These are phyloP conservation scores for Myotis davidii DNA, from an alignment of 2,113 vertebrate genomes.

Conservation along the genomic window DNA sequence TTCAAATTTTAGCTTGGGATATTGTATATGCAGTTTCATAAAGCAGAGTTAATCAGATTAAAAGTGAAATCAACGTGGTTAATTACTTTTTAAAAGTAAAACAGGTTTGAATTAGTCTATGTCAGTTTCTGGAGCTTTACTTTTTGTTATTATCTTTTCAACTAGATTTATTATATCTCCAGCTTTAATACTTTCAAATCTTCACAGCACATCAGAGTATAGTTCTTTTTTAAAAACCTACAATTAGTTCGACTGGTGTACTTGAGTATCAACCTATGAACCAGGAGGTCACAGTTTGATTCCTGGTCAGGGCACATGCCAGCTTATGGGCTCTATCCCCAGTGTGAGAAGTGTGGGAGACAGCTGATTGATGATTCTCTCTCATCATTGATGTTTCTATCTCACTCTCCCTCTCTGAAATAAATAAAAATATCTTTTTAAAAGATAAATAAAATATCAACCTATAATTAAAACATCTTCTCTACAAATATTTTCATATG, in stretches of 20 bases:
- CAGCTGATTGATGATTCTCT: too few relatives aligned
- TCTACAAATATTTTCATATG: not conserved
- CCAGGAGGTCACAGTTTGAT: too few relatives aligned
- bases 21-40: slow-evolving; percentile 57
- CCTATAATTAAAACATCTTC: slow-evolving; percentile 50
- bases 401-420: too few relatives aligned
- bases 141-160: slow-evolving; percentile 75
- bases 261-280: too few relatives aligned
- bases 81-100: slow-evolving; percentile 76
- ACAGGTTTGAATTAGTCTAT: slow-evolving; percentile 70
- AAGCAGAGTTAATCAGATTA: slow-evolving; percentile 79
- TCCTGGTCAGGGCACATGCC: too few relatives aligned
- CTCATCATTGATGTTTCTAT: too few relatives aligned
- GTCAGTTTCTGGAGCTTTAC: slow-evolving; percentile 66
- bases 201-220: slow-evolving; percentile 43
- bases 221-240: slow-evolving; percentile 55
- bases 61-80: slow-evolving; percentile 68
- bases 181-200: slow-evolving; percentile 65
- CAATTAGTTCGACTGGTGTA: not conserved
- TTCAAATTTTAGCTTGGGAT: slow-evolving; percentile 37
- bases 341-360: too few relatives aligned
- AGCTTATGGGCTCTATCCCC: too few relatives aligned
- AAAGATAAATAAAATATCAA: not conserved
- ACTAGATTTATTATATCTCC: slow-evolving; percentile 74
- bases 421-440: too few relatives aligned